Evolutionary conservation across 2,888 invertebrate species (phyloP).

Genomic region (Sylvicola fuscatus): DNA sequence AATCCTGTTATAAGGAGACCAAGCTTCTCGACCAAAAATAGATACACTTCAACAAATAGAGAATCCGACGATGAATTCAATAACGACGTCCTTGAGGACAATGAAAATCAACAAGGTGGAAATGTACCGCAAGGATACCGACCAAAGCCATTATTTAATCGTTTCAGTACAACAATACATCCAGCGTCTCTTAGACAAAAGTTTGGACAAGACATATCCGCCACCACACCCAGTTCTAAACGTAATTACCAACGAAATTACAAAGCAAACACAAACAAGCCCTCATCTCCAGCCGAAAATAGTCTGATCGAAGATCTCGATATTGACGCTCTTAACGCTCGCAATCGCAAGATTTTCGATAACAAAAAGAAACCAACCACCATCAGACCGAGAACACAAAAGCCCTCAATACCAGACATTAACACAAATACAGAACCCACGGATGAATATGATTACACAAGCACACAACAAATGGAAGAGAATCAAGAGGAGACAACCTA

Average conservation of each 20-base stretch:
- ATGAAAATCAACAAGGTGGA: constrained; percentile 4
- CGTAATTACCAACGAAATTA: constrained; percentile 22
- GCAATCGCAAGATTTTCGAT: constrained; percentile 31
- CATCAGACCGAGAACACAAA: background rate
- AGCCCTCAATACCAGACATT: background rate
- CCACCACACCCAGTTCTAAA: constrained; percentile 12
- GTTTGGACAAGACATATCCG: constrained; percentile 11
- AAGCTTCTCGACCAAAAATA: constrained; percentile 8
- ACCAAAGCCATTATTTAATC: constrained; percentile 11
- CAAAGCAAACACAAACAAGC: constrained; percentile 11
- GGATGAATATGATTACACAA: constrained; percentile 10
- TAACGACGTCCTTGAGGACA: constrained; percentile 2
- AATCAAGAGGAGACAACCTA: constrained; percentile 8
- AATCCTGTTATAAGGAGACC: no score
- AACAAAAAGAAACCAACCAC: constrained; percentile 9
- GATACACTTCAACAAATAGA: constrained; percentile 8
- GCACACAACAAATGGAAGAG: constrained; percentile 14
- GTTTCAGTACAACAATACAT: constrained; percentile 14
- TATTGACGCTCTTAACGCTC: constrained; percentile 28
- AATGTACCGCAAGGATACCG: constrained; percentile 6
- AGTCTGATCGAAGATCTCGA: constrained; percentile 24
- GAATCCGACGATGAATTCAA: no score
- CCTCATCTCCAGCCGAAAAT: constrained; percentile 15
- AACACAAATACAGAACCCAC: background rate
- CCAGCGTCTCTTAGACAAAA: constrained; percentile 15